Percentiles rank a stretch among this genome's conserved stretches.
Evolutionary conservation across 2,888 invertebrate genomes (phyloP).

Genomic region (Diploptera punctata): DNA sequence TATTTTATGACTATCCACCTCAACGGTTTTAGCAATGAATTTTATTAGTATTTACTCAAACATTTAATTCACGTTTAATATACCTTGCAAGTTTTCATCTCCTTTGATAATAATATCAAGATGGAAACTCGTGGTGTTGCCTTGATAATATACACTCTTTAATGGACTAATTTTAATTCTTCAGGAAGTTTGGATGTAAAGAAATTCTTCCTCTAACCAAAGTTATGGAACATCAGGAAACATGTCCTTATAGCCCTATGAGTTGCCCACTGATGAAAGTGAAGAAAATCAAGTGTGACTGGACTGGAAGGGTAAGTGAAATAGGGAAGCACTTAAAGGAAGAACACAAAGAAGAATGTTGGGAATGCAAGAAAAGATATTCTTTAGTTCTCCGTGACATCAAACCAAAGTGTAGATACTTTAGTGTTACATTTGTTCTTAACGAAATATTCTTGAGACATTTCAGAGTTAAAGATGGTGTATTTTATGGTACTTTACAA

Average conservation of each 20-base stretch:
- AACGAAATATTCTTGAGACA: background rate
- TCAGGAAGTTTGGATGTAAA: background rate
- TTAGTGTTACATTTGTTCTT: background rate
- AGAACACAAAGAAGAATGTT: background rate
- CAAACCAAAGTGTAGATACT: background rate
- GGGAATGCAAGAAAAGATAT: background rate
- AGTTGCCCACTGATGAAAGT: background rate
- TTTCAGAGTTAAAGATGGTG: background rate
- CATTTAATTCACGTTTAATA: too few relatives aligned
- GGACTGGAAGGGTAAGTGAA: background rate
- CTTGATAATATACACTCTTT: too few relatives aligned
- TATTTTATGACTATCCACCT: too few relatives aligned
- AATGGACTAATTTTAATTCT: too few relatives aligned
- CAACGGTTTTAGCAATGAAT: too few relatives aligned
- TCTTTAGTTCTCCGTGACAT: background rate
- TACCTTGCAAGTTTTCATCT: too few relatives aligned
- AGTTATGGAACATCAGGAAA: background rate
- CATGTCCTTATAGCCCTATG: background rate
- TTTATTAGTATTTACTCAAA: too few relatives aligned
- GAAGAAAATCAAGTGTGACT: background rate
- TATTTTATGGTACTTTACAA: background rate
- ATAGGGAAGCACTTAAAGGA: background rate
- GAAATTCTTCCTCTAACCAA: background rate
- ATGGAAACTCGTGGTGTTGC: too few relatives aligned
- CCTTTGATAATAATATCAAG: too few relatives aligned